phyloP scores from a whole-genome alignment of 2,888 invertebrate genomes.

The Leptinotarsa peninsularis region DNA sequence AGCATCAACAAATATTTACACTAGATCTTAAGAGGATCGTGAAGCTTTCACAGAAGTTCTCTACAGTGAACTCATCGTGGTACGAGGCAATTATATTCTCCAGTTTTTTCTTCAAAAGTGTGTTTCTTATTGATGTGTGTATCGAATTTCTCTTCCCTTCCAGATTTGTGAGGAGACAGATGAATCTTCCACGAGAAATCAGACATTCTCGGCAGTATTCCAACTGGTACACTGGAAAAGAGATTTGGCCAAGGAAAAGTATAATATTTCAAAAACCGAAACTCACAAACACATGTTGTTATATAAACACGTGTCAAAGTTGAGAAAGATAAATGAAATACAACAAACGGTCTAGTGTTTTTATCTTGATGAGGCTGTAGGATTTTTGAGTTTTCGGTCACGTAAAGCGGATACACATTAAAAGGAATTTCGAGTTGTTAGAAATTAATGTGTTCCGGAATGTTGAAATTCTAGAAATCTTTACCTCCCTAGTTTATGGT shows the following conservation, averaged over 20 bases:
- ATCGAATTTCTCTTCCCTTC: slow-evolving; percentile 46
- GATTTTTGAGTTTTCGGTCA: slow-evolving; percentile 45
- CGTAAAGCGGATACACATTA: slow-evolving; percentile 48
- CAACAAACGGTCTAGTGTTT: slow-evolving; percentile 49
- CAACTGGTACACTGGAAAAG: slow-evolving; percentile 31
- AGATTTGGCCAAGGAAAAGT: slow-evolving; percentile 46
- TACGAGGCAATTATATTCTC: slow-evolving; percentile 39
- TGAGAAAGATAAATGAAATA: slow-evolving; percentile 54
- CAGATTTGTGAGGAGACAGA: slow-evolving; percentile 29
- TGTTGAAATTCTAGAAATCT: slow-evolving; percentile 41
- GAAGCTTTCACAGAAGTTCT: slow-evolving; percentile 32
- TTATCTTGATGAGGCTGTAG: slow-evolving; percentile 40
- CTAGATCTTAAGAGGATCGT: slow-evolving; percentile 29
- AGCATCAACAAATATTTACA: slow-evolving; percentile 61
- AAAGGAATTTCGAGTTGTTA: slow-evolving; percentile 54
- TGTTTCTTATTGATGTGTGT: slow-evolving; percentile 48
- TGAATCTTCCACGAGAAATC: slow-evolving; percentile 1
- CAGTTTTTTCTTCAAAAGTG: slow-evolving; percentile 47
- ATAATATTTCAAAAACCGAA: slow-evolving; percentile 51
- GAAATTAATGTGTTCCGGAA: slow-evolving; percentile 53
- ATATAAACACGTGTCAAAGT: slow-evolving; percentile 57
- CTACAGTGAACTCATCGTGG: slow-evolving; percentile 38
- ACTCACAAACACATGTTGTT: slow-evolving; percentile 54
- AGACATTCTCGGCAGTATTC: not conserved
- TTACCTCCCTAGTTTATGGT: slow-evolving; percentile 42